These are phyloP conservation scores for Phenganax subtilis DNA, from an alignment of 92 coral and sea anemone species.

Conservation along the genomic window DNA sequence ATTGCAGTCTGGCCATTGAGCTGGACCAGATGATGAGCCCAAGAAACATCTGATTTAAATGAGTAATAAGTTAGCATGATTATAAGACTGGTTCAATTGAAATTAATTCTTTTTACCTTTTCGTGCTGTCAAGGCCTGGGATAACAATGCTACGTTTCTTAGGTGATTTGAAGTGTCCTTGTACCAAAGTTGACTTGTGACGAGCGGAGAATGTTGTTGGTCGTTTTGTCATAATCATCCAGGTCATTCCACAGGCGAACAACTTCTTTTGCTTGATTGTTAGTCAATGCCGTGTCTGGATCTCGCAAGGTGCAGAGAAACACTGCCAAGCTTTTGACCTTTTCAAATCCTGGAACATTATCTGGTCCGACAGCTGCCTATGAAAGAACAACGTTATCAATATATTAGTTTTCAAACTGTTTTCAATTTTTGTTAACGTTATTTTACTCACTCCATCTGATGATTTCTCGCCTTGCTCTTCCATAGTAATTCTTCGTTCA, in stretches of 20 bases:
- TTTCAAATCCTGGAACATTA: slow-evolving; percentile 45
- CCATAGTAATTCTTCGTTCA: too few relatives aligned
- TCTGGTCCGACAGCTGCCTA: slow-evolving; percentile 57
- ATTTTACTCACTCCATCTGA: not conserved
- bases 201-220: slow-evolving; percentile 47
- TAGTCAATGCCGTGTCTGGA: slow-evolving; percentile 26
- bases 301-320: slow-evolving; percentile 43
- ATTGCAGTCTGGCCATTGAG: slow-evolving; percentile 66
- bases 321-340: slow-evolving; percentile 48
- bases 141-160: slow-evolving; percentile 24
- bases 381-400: slow-evolving; percentile 8
- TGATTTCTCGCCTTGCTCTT: not conserved
- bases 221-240: slow-evolving; percentile 42
- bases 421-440: not conserved
- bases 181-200: slow-evolving; percentile 36
- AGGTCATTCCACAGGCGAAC: slow-evolving; percentile 48
- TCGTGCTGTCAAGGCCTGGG: slow-evolving; percentile 53
- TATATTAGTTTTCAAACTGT: not conserved
- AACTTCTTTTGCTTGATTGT: slow-evolving; percentile 44
- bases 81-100: not conserved
- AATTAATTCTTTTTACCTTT: slow-evolving; percentile 25
- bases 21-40: slow-evolving; percentile 52
- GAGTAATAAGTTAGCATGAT: not conserved
- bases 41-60: slow-evolving; percentile 49
- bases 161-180: slow-evolving; percentile 51